These are phyloP conservation scores for Anagyrus pseudococci DNA, from an alignment of 2,888 invertebrate species.

Conservation along the genomic window DNA sequence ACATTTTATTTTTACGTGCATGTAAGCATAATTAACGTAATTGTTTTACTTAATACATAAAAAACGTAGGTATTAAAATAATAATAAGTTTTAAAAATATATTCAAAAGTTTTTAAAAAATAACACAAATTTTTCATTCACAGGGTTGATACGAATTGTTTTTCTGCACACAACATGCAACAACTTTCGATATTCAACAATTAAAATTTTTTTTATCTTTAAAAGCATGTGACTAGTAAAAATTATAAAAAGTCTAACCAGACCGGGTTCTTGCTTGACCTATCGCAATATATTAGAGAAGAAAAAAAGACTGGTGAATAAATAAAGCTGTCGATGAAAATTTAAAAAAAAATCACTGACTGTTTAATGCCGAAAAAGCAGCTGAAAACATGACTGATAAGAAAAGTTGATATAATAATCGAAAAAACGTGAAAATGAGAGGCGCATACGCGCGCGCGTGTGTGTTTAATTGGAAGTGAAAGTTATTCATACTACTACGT, in stretches of 20 bases:
- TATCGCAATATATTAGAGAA: conserved; percentile 17
- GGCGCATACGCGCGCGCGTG: too few relatives aligned
- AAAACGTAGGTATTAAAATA: too few relatives aligned
- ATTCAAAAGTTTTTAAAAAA: too few relatives aligned
- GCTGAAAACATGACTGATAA: background rate
- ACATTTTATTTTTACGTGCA: too few relatives aligned
- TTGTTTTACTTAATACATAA: too few relatives aligned
- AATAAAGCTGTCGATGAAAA: conserved; percentile 30
- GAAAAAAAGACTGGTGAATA: conserved; percentile 36
- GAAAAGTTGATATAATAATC: background rate
- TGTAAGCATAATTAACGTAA: too few relatives aligned
- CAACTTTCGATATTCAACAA: background rate
- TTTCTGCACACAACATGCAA: background rate
- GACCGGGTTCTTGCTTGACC: conserved; percentile 12
- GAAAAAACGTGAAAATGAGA: background rate
- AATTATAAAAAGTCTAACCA: background rate
- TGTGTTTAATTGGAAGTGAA: background rate
- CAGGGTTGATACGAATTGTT: too few relatives aligned
- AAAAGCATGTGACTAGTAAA: background rate
- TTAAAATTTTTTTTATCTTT: background rate
- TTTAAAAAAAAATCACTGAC: background rate
- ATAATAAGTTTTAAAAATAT: too few relatives aligned
- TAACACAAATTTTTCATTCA: background rate
- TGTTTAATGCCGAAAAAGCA: background rate
- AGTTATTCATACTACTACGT: conserved; percentile 4